These are phyloP conservation scores for Nothoprocta pentlandii DNA, from an alignment of 2,113 vertebrate genomes.

Conservation along the genomic window DNA sequence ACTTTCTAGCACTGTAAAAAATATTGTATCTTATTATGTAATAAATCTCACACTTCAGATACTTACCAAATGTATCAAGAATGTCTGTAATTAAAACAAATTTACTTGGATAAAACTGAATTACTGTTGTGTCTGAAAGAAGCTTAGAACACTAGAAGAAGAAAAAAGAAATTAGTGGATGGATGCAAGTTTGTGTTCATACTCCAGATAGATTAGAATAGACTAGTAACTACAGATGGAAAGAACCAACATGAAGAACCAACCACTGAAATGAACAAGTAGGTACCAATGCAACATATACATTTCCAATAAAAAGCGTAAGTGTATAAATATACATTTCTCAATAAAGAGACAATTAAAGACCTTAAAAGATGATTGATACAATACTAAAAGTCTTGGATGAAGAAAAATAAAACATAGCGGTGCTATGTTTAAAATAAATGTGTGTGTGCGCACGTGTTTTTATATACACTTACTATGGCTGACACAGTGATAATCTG, in stretches of 20 bases:
- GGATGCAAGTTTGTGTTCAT: background rate
- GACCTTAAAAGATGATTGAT: too few species aligned
- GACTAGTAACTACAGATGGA: background rate
- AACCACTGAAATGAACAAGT: background rate
- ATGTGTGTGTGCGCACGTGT: too few species aligned
- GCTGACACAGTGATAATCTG: too few species aligned
- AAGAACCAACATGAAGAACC: background rate
- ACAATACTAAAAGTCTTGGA: too few species aligned
- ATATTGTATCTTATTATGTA: background rate
- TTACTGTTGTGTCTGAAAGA: slow-evolving; percentile 94
- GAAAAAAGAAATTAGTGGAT: background rate
- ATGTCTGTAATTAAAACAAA: slow-evolving; percentile 99
- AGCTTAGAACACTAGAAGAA: slow-evolving; percentile 94
- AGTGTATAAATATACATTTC: too few species aligned
- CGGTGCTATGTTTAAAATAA: too few species aligned
- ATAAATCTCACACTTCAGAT: background rate
- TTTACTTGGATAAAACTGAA: slow-evolving; percentile 99
- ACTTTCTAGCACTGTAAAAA: background rate
- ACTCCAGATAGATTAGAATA: background rate
- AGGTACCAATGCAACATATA: background rate
- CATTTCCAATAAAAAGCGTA: background rate
- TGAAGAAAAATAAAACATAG: too few species aligned
- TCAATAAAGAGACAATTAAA: too few species aligned
- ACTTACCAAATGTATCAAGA: slow-evolving; percentile 96
- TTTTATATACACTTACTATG: too few species aligned